Evolutionary conservation across 2,888 invertebrate species (phyloP).

Genomic region (Papilio gigon): DNA sequence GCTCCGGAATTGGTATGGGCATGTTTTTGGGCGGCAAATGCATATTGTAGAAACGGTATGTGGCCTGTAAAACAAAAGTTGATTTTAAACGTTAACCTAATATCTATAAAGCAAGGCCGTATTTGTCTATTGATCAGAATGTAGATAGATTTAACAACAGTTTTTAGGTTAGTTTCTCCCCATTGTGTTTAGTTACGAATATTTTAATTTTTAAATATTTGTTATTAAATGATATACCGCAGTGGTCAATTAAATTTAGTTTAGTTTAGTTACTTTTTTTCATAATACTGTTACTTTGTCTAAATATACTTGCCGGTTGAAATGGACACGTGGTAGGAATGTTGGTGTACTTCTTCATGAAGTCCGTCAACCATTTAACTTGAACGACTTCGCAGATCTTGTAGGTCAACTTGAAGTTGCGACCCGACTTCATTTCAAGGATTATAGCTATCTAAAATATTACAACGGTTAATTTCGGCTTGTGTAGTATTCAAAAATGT

Average conservation of each 20-base stretch:
- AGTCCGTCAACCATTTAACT: slow-evolving; percentile 51
- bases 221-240: too few species aligned
- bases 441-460: slow-evolving; percentile 21
- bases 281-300: slow-evolving; percentile 45
- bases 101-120: too few species aligned
- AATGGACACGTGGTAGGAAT: slow-evolving; percentile 36
- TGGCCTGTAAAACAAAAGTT: slow-evolving; percentile 45
- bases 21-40: slow-evolving; percentile 54
- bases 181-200: too few species aligned
- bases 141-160: not conserved
- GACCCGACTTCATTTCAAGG: slow-evolving; percentile 6
- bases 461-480: not conserved
- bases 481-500: too few species aligned
- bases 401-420: slow-evolving; percentile 34
- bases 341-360: slow-evolving; percentile 45
- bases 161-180: slow-evolving; percentile 10
- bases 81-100: not conserved
- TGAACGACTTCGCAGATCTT: slow-evolving; percentile 49
- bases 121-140: not conserved
- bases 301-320: slow-evolving; percentile 43
- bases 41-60: slow-evolving; percentile 50
- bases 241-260: too few species aligned
- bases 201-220: too few species aligned
- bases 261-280: not conserved
- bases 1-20: slow-evolving; percentile 50